These are phyloP conservation scores for Charadrius vociferus DNA, from an alignment of 2,113 vertebrate genomes.

Conservation along the genomic window DNA sequence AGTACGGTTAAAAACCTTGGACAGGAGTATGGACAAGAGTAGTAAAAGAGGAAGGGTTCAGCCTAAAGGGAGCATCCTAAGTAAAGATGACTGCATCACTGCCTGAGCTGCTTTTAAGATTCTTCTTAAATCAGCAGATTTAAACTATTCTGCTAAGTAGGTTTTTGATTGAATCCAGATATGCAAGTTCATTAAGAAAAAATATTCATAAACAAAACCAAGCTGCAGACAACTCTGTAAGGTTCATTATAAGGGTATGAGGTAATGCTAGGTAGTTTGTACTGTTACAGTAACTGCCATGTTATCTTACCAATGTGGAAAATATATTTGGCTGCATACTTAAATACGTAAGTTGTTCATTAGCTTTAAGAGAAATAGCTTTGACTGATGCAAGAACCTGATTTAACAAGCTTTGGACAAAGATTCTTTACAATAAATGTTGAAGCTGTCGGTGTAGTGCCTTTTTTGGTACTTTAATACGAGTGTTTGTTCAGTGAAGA, in stretches of 20 bases:
- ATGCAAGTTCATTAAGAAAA: neutral
- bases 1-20: neutral
- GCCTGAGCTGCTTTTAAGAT: neutral
- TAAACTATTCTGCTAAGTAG: neutral
- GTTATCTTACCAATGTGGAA: neutral
- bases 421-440: neutral
- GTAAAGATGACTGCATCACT: neutral
- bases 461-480: neutral
- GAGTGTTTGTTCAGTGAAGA: neutral
- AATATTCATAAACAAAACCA: neutral
- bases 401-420: neutral
- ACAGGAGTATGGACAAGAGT: neutral
- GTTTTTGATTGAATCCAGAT: neutral
- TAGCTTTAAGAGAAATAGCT: neutral
- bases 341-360: neutral
- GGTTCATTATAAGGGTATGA: neutral
- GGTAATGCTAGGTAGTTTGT: neutral
- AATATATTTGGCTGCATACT: neutral
- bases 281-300: neutral
- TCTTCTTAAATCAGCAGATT: neutral
- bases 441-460: neutral
- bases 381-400: neutral
- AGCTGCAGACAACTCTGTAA: neutral
- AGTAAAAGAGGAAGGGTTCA: neutral
- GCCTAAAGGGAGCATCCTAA: neutral